Evolutionary conservation across 2,797 vertebrate genomes (phyloP).

Genomic region (Sebastes steindachneri): DNA sequence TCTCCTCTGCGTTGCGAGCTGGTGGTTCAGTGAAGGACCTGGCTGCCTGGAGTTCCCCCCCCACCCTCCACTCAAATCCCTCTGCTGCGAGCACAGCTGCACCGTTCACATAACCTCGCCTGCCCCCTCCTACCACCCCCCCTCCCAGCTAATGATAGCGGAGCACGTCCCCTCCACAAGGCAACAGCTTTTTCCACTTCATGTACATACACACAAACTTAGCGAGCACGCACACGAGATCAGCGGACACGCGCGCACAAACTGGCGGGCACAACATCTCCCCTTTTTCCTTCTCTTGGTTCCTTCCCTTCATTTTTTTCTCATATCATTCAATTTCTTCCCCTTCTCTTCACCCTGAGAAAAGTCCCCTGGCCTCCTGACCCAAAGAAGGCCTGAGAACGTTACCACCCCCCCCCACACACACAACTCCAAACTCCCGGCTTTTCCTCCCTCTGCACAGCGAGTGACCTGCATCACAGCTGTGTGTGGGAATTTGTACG

Average conservation of each 20-base stretch:
- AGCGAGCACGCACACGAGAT: background rate
- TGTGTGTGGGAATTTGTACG: constrained; percentile 75
- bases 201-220: constrained; percentile 54
- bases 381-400: constrained; percentile 79
- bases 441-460: constrained; percentile 55
- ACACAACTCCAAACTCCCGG: constrained; percentile 52
- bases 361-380: constrained; percentile 79
- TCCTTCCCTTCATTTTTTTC: constrained; percentile 69
- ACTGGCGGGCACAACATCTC: constrained; percentile 64
- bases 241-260: constrained; percentile 27
- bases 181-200: constrained; percentile 89
- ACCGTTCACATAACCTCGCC: constrained; percentile 88
- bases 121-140: constrained; percentile 75
- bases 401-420: constrained; percentile 8
- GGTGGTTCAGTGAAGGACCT: constrained; percentile 82
- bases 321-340: constrained; percentile 81
- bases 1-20: constrained; percentile 70
- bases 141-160: constrained; percentile 86
- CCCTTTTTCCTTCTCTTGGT: constrained; percentile 53
- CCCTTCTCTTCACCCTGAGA: constrained; percentile 80
- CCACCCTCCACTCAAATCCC: constrained; percentile 81
- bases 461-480: constrained; percentile 79
- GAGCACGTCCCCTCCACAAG: constrained; percentile 83
- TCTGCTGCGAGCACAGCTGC: constrained; percentile 84
- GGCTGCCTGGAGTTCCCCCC: constrained; percentile 77